Base-by-base conservation (phyloP, 2,797 vertebrate species). In the Anabacerthia variegaticeps region DNA sequence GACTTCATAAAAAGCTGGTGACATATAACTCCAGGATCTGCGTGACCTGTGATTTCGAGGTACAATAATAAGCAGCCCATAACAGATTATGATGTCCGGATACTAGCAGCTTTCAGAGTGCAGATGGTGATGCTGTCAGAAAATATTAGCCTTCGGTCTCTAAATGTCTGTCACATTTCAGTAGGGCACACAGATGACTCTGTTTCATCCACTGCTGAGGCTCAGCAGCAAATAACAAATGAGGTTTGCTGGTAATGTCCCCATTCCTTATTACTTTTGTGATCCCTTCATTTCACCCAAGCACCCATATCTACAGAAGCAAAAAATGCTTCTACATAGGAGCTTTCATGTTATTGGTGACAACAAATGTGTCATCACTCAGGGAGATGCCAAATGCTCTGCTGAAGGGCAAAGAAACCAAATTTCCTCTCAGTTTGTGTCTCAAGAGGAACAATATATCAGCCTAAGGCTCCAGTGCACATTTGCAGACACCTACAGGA, bases 51-150 rank as follows among this genome's bases (percentile, higher is more conserved):
- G 0, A 76, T 5, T 4, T 48, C 27, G 41, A 74, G 74, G 41
- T 43, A 49, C n/a, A 32, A 12, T 43, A 73, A 49, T 32, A 71
- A 92, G 52, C 28, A 67, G 27, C 59, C 49, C 58, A 34, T 51
- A 72, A 43, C 44, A 80, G 81, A 85, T 89, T 24, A 78, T 58
- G 81, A 46, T 91, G 65, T 61, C 66, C 0, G 1, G 52, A 65
- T 79, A 27, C 49, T 11, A 69, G 75, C 58, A 81, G 79, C 62
- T 90, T 90, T 75, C 58, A 30, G 51, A 24, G 75, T 66, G 80
- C 94, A 97, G 92, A 94, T 94, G 93, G 95, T 81, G 69, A 48
- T 66, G 69, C 79, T 94, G 92, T 91, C 88, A 92, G 93, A 72
- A 92, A 89, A 62, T 68, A 69, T 90, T 88, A 96, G 58, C 58